Conservation (phyloP, 2,113 vertebrate species). For the Lathamus discolor region DNA sequence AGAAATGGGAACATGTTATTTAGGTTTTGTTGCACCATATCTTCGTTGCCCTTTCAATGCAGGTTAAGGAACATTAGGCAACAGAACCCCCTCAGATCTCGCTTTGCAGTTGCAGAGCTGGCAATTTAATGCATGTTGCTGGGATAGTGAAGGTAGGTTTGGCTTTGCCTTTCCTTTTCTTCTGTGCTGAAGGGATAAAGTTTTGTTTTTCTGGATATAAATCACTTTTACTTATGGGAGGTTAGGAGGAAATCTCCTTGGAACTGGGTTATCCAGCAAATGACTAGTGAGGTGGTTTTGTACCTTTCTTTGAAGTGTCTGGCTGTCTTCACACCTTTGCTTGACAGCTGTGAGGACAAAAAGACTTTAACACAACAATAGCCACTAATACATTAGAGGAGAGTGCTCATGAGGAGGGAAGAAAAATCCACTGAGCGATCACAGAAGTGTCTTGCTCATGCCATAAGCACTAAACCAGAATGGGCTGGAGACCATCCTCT, state of each 20-base stretch:
- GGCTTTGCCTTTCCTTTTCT: neutral
- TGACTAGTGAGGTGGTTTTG: neutral
- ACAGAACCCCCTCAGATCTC: neutral
- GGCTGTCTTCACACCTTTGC: neutral
- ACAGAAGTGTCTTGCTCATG: neutral
- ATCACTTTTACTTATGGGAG: neutral
- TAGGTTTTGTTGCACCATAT: neutral
- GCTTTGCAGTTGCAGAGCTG: neutral
- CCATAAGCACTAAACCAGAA: neutral
- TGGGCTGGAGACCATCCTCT: neutral
- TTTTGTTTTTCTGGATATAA: neutral
- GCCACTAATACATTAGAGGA: neutral
- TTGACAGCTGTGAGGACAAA: neutral
- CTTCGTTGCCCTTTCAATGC: neutral
- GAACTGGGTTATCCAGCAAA: rapidly evolving
- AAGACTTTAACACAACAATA: neutral
- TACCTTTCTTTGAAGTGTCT: neutral
- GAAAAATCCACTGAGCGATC: neutral
- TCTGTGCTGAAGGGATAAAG: neutral
- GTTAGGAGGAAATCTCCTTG: neutral
- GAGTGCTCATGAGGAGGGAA: neutral
- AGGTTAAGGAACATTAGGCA: neutral
- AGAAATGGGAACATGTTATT: neutral
- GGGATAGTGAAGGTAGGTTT: neutral
- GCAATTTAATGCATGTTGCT: neutral